Evolutionary conservation across 1,140 invertebrate genomes (phyloP), one percentile per base, ranked within the genome.

Genomic region (Zaprionus tsacasi): DNA sequence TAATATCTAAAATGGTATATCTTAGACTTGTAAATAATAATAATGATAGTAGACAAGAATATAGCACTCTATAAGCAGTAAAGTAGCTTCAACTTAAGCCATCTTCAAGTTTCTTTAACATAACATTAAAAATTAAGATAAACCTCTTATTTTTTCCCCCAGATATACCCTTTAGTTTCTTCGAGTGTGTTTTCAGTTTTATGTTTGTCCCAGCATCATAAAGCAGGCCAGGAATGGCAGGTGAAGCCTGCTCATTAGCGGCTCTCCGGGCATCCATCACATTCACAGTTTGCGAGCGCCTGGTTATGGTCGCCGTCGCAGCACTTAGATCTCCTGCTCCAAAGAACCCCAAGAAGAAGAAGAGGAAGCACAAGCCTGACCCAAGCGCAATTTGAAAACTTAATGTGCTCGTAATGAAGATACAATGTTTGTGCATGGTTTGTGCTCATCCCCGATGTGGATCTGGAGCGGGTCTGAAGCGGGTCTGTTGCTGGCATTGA

Each of bases 351-450:
- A 30, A 30, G 21, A 21, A 21, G 21, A 21, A 21, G 21, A 21
- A 21, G 21, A 1, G 2, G 21, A 21, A 21, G 21, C 25, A 17
- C 6, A 1, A 13, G n/a, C 7, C 12, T 57, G 33, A 27, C 68
- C 17, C 59, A 52, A 40, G 38, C 27, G 45, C 56, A 43, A 36
- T 59, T 17, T 36, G 17, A 13, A 7, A 17, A 17, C 50, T 66
- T 76, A 71, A 76, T 76, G 69, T 43, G 68, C 55, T 40, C 48
- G 43, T 77, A 77, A 77, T 77, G 75, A 73, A 68, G 75, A 58
- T 59, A 68, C 60, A 66, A 56, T 73, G 70, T 55, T 59, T 15
- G 48, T 67, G 70, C 45, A 36, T 21, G 12, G 55, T 25, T 17
- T 36, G 40, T 45, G 40, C 40, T 45, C 40, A 15, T 45, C 40